phyloP scores from a whole-genome alignment of 2,797 vertebrate genomes.

The Tokudaia tokunoshimensis region DNA sequence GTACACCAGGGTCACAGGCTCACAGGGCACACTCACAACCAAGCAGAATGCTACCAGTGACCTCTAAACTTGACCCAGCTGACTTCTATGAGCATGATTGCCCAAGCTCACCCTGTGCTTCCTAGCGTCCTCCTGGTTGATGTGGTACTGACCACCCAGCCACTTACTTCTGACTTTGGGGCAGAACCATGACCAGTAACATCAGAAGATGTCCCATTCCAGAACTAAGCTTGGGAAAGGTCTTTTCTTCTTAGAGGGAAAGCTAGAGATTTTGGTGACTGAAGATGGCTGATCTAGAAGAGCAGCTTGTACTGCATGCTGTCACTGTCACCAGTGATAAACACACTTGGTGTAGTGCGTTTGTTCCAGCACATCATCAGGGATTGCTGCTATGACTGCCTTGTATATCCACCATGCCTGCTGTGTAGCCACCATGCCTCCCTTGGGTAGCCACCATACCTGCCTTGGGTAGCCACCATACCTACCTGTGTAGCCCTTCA shows the following conservation, averaged over 20 bases:
- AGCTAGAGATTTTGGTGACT: neutral
- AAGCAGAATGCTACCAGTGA: too few relatives aligned
- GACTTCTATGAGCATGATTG: fast-evolving
- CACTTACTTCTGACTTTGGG: too few relatives aligned
- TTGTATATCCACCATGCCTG: too few relatives aligned
- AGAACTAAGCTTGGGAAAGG: neutral
- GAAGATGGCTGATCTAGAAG: neutral
- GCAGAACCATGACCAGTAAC: fast-evolving
- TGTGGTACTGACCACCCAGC: fast-evolving
- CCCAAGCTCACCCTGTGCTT: neutral
- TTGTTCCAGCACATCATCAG: too few relatives aligned
- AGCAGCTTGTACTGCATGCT: fast-evolving
- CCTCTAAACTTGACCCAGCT: neutral
- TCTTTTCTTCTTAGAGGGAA: neutral
- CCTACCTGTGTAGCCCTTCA: neutral
- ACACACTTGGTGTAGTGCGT: neutral
- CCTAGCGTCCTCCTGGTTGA: fast-evolving
- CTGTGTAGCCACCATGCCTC: too few relatives aligned
- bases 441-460: too few relatives aligned
- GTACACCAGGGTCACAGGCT: too few relatives aligned
- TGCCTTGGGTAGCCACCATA: too few relatives aligned
- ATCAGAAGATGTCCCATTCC: neutral
- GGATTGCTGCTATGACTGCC: too few relatives aligned
- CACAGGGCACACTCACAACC: neutral
- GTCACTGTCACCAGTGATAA: fast-evolving